Evolutionary conservation across 2,797 vertebrate genomes (phyloP), one percentile per base, ranked within the genome.

Genomic region (Avahi laniger): DNA sequence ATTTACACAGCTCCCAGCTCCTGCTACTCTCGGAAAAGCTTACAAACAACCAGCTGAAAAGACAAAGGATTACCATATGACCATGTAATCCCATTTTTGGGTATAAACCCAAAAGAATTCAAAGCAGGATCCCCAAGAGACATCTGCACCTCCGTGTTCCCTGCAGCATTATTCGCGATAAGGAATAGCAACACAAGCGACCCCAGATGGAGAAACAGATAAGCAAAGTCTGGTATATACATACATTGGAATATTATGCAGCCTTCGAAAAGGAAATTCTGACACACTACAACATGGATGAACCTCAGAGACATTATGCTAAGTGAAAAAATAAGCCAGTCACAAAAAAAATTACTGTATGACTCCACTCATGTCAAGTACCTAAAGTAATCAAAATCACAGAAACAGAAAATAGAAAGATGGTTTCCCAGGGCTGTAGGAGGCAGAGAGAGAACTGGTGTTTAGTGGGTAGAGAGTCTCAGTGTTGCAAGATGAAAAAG

Each of bases 121-220:
- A 72, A 30, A 95, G 75, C 61, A 54, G 70, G 48, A 24, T 2
- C 63, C 4, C 8, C 13, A 65, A 5, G 52, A 35, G n/a, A 28
- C 1, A 35, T 6, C 24, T 46, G 14, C 17, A 35, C 2, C 11
- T 15, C n/a, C 13, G 20, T 3, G 41, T 79, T 79, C 70, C 14
- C 1, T n/a, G 57, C 6, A 8, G 33, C 15, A 28, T 24, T 7
- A 14, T n/a, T 35, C 57, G 69, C 12, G 54, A 28, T 7, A 7
- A 14, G 48, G 13, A 30, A 59, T 48, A 33, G 59, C 65, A 14
- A 63, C 30, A 30, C 2, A 28, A 10, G 20, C 7, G 17, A 13
- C 43, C 69, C 9, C 4, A 33, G 4, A n/a, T 0, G 17, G 6
- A 11, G 1, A 13, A 59, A 30, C 2, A 7, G 54, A 54, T 5